These are phyloP conservation scores for Cephalopachus bancanus DNA, from an alignment of 2,797 vertebrate genomes.

Conservation along the genomic window DNA sequence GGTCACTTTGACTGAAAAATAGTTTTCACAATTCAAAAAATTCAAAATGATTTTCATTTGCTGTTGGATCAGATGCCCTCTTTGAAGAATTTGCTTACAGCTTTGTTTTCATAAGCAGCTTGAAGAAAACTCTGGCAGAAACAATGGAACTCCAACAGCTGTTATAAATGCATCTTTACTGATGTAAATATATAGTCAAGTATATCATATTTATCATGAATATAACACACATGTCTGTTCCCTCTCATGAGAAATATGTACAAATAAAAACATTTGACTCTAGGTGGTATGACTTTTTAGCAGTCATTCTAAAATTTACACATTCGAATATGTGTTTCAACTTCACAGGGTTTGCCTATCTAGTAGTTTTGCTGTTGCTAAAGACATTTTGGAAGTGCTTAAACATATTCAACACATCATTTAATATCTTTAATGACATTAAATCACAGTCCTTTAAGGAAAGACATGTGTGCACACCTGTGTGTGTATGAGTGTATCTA, in stretches of 20 bases:
- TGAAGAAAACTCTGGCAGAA: background rate
- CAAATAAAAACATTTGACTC: too few relatives aligned
- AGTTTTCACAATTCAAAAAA: slow-evolving; percentile 25
- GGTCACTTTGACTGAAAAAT: background rate
- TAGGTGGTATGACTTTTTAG: background rate
- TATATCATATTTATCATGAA: background rate
- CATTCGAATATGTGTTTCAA: background rate
- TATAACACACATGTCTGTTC: accelerated
- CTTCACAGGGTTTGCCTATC: too few relatives aligned
- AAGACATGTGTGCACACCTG: accelerated
- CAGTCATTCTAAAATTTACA: background rate
- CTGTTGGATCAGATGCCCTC: background rate
- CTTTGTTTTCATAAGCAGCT: background rate
- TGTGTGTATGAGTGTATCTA: accelerated
- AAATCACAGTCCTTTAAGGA: background rate
- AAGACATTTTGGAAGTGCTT: background rate
- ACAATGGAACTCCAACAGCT: accelerated
- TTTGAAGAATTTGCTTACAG: background rate
- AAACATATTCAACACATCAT: background rate
- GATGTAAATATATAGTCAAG: too few relatives aligned
- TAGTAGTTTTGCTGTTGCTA: accelerated
- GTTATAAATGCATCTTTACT: accelerated
- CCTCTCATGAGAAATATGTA: background rate
- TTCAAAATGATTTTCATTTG: background rate
- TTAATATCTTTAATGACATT: background rate